Evolutionary conservation across 2,888 invertebrate species (phyloP).

Genomic region (Apamea anceps): DNA sequence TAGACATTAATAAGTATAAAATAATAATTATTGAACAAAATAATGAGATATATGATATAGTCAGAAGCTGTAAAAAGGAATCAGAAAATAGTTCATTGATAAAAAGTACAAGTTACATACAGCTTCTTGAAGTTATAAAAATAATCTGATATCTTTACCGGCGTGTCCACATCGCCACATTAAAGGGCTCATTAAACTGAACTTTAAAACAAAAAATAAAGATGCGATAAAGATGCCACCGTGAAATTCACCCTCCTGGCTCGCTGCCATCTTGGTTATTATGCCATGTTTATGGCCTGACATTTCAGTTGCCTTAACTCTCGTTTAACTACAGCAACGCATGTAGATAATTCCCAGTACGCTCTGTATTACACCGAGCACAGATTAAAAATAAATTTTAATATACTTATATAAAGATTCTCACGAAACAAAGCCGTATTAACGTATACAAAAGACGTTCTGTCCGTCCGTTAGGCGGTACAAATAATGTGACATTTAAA

Average conservation of each 20-base stretch:
- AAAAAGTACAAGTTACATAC: neutral
- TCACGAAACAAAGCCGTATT: slow-evolving; percentile 71
- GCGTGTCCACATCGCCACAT: slow-evolving; percentile 43
- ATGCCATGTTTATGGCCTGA: slow-evolving; percentile 50
- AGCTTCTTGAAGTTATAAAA: slow-evolving; percentile 3
- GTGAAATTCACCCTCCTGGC: slow-evolving; percentile 47
- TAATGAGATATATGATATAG: neutral
- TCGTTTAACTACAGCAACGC: slow-evolving; percentile 37
- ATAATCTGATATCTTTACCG: slow-evolving; percentile 26
- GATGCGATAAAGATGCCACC: slow-evolving; percentile 53
- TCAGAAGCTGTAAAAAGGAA: neutral
- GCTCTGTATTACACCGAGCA: slow-evolving; percentile 38
- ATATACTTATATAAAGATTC: slow-evolving; percentile 64
- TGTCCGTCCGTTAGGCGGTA: slow-evolving; percentile 63
- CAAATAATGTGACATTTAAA: slow-evolving; percentile 79
- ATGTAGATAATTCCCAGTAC: slow-evolving; percentile 52
- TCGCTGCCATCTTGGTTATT: slow-evolving; percentile 49
- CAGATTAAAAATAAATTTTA: slow-evolving; percentile 67
- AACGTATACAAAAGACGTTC: slow-evolving; percentile 55
- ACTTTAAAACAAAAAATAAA: slow-evolving; percentile 41
- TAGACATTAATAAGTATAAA: neutral
- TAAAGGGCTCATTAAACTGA: slow-evolving; percentile 50
- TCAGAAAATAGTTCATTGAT: neutral
- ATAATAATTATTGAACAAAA: neutral
- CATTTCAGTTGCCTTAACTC: slow-evolving; percentile 52